Conservation (phyloP, 2,113 vertebrate species). For the Columbina picui region DNA sequence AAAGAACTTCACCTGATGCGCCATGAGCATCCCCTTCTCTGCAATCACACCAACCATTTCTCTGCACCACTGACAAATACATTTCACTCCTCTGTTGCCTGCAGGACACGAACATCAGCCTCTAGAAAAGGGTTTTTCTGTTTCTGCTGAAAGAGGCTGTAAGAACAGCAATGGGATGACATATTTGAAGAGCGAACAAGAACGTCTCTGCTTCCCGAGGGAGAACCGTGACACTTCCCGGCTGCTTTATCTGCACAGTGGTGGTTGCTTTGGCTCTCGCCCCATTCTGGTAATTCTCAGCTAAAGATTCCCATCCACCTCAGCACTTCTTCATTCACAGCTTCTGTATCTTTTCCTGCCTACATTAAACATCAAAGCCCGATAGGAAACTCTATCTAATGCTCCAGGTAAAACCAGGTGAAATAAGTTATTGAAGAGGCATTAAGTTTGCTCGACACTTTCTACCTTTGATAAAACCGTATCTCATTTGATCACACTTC, state of each 20-base stretch:
- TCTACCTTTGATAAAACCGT: not conserved
- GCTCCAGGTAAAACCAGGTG: not conserved
- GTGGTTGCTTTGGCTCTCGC: not conserved
- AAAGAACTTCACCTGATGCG: not conserved
- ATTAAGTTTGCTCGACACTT: not conserved
- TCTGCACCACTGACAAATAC: not conserved
- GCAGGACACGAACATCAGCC: not conserved
- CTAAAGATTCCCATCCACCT: too few relatives aligned
- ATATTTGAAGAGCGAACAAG: not conserved
- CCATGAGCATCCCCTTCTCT: not conserved
- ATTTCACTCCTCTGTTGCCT: not conserved
- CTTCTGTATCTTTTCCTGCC: not conserved
- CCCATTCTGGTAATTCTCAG: not conserved
- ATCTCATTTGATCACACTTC: not conserved
- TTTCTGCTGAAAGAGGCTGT: not conserved
- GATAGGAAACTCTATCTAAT: not conserved
- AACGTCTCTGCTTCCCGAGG: not conserved
- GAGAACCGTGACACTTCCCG: not conserved
- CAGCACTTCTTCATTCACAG: too few relatives aligned
- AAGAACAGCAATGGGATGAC: not conserved
- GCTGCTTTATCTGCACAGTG: not conserved
- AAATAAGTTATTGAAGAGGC: not conserved
- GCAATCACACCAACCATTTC: not conserved
- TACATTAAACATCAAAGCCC: not conserved
- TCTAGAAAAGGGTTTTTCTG: not conserved